Conservation (phyloP, 2,113 vertebrate species). For the Gymnogyps californianus region DNA sequence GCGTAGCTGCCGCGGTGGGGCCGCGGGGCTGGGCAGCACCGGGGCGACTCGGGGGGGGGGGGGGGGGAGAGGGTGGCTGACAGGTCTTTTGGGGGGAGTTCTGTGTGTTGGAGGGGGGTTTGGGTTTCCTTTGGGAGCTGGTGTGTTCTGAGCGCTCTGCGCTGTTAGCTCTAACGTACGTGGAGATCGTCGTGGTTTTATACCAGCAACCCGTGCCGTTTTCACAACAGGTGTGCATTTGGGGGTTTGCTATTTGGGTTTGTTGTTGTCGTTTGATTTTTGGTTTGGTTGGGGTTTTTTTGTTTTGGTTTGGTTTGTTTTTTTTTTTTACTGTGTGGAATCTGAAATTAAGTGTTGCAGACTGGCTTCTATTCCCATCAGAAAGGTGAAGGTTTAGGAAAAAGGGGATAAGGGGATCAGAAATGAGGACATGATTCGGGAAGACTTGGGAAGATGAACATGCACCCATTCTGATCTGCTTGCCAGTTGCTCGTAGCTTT, state of each 20-base stretch:
- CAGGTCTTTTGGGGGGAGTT: too few relatives aligned
- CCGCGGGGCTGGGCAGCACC: too few relatives aligned
- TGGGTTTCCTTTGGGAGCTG: accelerated
- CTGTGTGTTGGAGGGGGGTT: accelerated
- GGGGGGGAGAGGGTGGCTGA: too few relatives aligned
- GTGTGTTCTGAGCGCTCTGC: accelerated
- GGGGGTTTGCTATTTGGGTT: too few relatives aligned
- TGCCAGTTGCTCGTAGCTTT: not conserved
- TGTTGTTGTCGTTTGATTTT: not conserved
- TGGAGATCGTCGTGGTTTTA: accelerated
- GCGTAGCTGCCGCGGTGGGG: too few relatives aligned
- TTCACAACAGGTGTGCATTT: accelerated
- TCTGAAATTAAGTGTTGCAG: not conserved
- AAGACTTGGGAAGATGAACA: not conserved
- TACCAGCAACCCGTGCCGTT: accelerated
- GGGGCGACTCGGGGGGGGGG: too few relatives aligned
- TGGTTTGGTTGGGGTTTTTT: too few relatives aligned
- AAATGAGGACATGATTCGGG: accelerated
- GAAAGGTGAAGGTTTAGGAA: not conserved
- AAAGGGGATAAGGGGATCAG: not conserved
- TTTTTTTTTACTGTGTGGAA: too few relatives aligned
- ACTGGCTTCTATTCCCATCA: accelerated
- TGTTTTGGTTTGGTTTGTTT: too few relatives aligned
- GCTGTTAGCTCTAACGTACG: accelerated
- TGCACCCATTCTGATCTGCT: not conserved